A percentile compares a stretch with the other conserved stretches of the same genome.
phyloP scores from a whole-genome alignment of 1,140 invertebrate species.

The Drosophila nikananu region DNA sequence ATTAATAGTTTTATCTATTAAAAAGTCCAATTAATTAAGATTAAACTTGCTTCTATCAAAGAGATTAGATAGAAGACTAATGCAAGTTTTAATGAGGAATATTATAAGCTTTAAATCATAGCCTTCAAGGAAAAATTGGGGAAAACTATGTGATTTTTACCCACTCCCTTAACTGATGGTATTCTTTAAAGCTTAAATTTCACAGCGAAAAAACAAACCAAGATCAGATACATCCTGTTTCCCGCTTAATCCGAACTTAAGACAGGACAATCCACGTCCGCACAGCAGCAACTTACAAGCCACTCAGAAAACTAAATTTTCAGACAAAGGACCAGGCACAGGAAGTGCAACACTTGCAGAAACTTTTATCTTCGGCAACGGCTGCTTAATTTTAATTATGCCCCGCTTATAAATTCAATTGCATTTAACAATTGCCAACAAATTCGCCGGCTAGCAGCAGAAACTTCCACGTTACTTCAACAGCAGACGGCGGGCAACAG shows the following conservation, averaged over 20 bases:
- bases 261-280: slow-evolving; percentile 41
- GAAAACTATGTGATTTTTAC: not conserved
- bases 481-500: slow-evolving; percentile 46
- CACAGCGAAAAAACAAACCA: not conserved
- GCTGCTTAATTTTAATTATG: slow-evolving; percentile 82
- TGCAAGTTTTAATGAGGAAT: too few relatives aligned
- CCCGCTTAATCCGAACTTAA: slow-evolving; percentile 6
- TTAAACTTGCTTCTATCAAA: not conserved
- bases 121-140: not conserved
- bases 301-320: slow-evolving; percentile 39
- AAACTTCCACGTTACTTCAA: slow-evolving; percentile 50
- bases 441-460: slow-evolving; percentile 37
- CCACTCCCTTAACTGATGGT: too few relatives aligned
- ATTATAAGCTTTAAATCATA: too few relatives aligned
- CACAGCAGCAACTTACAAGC: slow-evolving; percentile 40
- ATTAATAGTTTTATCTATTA: not conserved
- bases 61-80: too few relatives aligned
- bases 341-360: slow-evolving; percentile 69
- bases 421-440: slow-evolving; percentile 79
- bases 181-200: not conserved
- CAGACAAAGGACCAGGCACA: slow-evolving; percentile 37
- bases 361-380: slow-evolving; percentile 62
- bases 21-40: slow-evolving; percentile 11
- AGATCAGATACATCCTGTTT: not conserved
- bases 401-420: slow-evolving; percentile 81